Evolutionary conservation across 1,140 invertebrate species (phyloP), one percentile per base, ranked within the genome.

Genomic region (Planococcus citri): DNA sequence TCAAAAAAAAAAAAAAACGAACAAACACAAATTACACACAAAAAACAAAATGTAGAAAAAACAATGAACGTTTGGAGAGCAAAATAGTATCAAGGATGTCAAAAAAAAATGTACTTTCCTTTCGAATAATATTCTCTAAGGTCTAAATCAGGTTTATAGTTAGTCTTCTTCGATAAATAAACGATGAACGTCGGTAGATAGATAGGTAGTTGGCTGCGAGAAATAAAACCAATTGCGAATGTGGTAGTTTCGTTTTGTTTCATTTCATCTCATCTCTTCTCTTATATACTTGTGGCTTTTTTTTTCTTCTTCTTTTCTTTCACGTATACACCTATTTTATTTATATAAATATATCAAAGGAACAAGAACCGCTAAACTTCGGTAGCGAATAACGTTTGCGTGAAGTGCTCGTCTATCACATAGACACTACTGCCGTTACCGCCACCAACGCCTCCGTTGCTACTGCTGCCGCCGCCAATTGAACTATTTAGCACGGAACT

Each of bases 401-500:
- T 27, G 60, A 64, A 64, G 41, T 51, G 41, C n/a, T 51, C 41
- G 41, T 51, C 41, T 51, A 51, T 51, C 41, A 51, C 41, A 51
- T 51, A 51, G 41, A 51, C 41, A 14, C 22, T 14, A 25, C 60
- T 20, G 60, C 60, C 22, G 25, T 25, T 20, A 14, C 10, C 10
- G 22, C 21, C 60, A n/a, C 57, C 20, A 20, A 6, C 57, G 25
- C 60, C 60, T 10, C 20, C 25, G 25, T 20, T 20, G 25, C 22
- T 8, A 20, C 6, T 64, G 20, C 10, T 17, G 20, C 60, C 22
- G 20, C 20, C 20, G 8, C 9, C 10, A 10, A 64, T 20, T 12
- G 60, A 64, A 64, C 60, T 64, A 20, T 64, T 64, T n/a, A n/a
- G n/a, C n/a, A n/a, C n/a, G n/a, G 60, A 64, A 64, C 60, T 64